These are phyloP conservation scores for Cephalopterus ornatus DNA, from an alignment of 2,113 vertebrate genomes.

Conservation along the genomic window DNA sequence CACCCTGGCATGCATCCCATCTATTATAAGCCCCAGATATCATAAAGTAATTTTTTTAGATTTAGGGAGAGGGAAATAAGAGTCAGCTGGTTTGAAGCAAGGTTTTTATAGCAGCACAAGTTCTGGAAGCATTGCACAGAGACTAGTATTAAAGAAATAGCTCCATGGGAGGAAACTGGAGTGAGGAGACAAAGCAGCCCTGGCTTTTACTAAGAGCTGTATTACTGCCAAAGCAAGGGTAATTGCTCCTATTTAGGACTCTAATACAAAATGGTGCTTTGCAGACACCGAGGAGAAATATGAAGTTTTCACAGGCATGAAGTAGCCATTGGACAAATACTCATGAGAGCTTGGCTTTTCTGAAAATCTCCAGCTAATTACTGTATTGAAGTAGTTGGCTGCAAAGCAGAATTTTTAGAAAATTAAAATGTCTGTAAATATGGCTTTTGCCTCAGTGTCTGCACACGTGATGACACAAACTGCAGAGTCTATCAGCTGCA, in stretches of 20 bases:
- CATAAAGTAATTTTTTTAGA: slow-evolving; percentile 51
- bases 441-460: background rate
- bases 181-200: slow-evolving; percentile 5
- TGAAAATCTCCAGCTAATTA: background rate
- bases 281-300: background rate
- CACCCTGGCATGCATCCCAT: slow-evolving; percentile 52
- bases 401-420: background rate
- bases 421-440: background rate
- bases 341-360: background rate
- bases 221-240: background rate
- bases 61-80: slow-evolving; percentile 51
- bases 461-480: background rate
- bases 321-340: background rate
- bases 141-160: background rate
- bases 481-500: background rate
- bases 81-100: slow-evolving; percentile 63
- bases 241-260: background rate
- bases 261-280: background rate
- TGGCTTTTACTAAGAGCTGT: background rate
- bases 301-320: background rate
- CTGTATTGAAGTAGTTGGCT: background rate
- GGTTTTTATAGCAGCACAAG: slow-evolving; percentile 29
- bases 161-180: background rate
- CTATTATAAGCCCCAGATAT: slow-evolving; percentile 68
- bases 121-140: background rate